Evolutionary conservation across 2,797 vertebrate species (phyloP).

Genomic region (Gallinago stenura): DNA sequence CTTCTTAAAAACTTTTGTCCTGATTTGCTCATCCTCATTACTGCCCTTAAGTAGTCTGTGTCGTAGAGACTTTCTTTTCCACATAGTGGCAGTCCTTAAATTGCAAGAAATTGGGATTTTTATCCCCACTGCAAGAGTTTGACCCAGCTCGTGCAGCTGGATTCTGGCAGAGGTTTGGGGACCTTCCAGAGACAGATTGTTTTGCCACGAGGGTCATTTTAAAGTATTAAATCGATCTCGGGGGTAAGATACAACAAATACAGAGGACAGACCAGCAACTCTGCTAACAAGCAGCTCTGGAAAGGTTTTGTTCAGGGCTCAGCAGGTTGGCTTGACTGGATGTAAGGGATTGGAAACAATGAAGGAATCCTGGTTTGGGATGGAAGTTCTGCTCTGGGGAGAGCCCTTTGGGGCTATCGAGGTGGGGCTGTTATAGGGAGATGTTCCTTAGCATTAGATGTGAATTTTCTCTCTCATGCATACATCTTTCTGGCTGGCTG

Average conservation of each 20-base stretch:
- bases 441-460: accelerated
- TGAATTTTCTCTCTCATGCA: neutral
- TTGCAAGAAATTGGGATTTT: neutral
- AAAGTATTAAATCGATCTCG: neutral
- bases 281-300: neutral
- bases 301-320: neutral
- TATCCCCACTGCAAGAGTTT: neutral
- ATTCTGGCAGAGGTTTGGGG: neutral
- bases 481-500: neutral
- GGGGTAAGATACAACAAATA: neutral
- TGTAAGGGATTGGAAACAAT: neutral
- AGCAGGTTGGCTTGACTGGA: neutral
- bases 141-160: neutral
- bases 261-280: neutral
- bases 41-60: neutral
- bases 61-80: neutral
- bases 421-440: neutral
- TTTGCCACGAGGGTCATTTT: neutral
- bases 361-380: neutral
- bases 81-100: neutral
- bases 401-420: neutral
- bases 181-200: neutral
- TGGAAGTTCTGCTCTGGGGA: neutral
- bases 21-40: neutral
- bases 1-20: neutral